Conservation (phyloP, 2,113 vertebrate genomes). For the Amphiprion percula region DNA sequence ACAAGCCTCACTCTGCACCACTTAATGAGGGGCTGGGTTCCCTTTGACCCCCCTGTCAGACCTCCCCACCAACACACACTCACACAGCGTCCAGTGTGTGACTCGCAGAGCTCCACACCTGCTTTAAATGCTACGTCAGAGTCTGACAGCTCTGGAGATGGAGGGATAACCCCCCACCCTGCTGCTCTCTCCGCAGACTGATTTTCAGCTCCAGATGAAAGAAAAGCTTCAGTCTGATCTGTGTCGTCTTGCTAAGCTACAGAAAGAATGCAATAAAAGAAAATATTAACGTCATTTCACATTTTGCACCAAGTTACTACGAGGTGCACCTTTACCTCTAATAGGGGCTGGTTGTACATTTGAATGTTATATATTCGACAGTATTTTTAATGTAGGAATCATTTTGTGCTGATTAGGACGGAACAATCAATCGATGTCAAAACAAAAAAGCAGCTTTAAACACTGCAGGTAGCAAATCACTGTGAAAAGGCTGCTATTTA, state of each 20-base stretch:
- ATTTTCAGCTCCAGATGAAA: conserved; percentile 10
- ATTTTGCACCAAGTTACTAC: not conserved
- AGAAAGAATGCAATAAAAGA: not conserved
- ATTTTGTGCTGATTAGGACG: too few relatives aligned
- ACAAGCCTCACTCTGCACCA: conserved; percentile 84
- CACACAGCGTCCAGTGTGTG: conserved; percentile 39
- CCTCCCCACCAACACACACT: conserved; percentile 29
- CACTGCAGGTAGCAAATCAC: too few relatives aligned
- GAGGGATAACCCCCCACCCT: conserved; percentile 75
- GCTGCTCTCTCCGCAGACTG: conserved; percentile 29
- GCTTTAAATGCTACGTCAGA: conserved; percentile 81
- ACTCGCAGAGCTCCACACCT: conserved; percentile 77
- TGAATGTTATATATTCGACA: too few relatives aligned
- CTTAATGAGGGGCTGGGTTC: conserved; percentile 81
- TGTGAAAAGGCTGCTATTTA: too few relatives aligned
- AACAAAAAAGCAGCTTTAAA: too few relatives aligned
- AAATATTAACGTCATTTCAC: not conserved
- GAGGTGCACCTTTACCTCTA: not conserved
- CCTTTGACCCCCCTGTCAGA: conserved; percentile 70
- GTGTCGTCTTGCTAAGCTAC: too few relatives aligned
- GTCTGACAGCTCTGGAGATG: conserved; percentile 75
- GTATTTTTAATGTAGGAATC: too few relatives aligned
- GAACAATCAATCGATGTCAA: too few relatives aligned
- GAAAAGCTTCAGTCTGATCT: not conserved
- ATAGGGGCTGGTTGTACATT: too few relatives aligned